Conservation (phyloP, 2,888 invertebrate genomes). For the Ctenicera cuprea region DNA sequence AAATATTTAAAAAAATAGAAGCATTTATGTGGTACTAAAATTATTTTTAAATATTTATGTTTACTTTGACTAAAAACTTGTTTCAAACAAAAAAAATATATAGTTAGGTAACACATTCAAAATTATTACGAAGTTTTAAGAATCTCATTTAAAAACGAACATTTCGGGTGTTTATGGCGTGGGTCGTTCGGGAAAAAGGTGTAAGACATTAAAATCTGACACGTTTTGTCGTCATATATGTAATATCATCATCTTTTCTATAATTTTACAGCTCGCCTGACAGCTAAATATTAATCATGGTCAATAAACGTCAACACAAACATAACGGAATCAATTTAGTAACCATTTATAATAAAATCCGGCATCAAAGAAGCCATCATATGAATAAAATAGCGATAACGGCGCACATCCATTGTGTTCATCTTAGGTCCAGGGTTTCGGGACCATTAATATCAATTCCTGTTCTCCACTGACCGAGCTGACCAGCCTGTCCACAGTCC, state of each 20-base stretch:
- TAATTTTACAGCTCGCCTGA: constrained; percentile 42
- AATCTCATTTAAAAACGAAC: not conserved
- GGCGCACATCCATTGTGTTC: constrained; percentile 66
- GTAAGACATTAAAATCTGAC: constrained; percentile 14
- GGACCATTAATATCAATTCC: constrained; percentile 72
- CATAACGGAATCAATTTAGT: constrained; percentile 68
- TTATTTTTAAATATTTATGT: no score
- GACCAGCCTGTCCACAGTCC: constrained; percentile 69
- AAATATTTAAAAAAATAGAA: no score
- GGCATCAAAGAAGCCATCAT: constrained; percentile 67
- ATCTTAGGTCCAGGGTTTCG: constrained; percentile 67
- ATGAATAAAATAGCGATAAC: constrained; percentile 72
- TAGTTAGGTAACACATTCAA: not conserved
- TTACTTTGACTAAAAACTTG: not conserved
- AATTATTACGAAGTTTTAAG: not conserved
- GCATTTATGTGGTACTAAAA: no score
- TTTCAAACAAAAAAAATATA: not conserved
- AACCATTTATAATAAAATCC: constrained; percentile 70
- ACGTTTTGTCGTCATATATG: constrained; percentile 15
- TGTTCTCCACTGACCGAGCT: constrained; percentile 66
- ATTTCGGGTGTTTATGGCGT: constrained; percentile 5
- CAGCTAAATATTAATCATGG: constrained; percentile 68
- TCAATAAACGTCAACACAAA: constrained; percentile 65
- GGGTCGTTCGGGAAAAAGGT: constrained; percentile 3
- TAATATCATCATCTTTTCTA: constrained; percentile 42